phyloP scores from a whole-genome alignment of 2,797 vertebrate genomes.

The Notolabrus celidotus region DNA sequence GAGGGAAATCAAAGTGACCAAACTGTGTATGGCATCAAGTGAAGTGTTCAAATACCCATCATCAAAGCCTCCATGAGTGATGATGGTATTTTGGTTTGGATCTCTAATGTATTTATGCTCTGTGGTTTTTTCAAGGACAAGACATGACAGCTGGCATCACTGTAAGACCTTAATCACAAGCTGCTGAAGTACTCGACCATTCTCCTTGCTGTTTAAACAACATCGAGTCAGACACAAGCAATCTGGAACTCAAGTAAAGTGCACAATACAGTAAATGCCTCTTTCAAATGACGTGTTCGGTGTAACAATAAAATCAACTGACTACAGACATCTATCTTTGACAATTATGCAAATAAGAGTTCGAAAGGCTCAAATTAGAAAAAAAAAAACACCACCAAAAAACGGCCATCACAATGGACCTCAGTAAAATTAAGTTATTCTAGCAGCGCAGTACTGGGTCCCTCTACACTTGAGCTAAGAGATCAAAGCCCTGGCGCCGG shows the following conservation, averaged over 20 bases:
- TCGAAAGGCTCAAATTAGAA: conserved; percentile 4
- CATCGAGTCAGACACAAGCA: conserved; percentile 16
- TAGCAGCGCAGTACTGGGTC: conserved; percentile 40
- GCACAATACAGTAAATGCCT: background rate
- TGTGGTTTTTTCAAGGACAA: conserved; percentile 56
- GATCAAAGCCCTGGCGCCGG: conserved; percentile 73
- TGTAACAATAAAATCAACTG: background rate
- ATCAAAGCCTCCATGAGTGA: conserved; percentile 31
- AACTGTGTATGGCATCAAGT: conserved; percentile 17
- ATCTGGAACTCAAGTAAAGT: conserved; percentile 4
- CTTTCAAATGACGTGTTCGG: background rate
- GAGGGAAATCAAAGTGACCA: conserved; percentile 23
- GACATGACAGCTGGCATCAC: conserved; percentile 53
- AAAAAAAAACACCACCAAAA: background rate
- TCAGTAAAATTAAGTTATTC: conserved; percentile 34
- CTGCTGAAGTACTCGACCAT: conserved; percentile 31
- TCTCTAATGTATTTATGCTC: conserved; percentile 43
- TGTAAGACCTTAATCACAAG: conserved; percentile 54
- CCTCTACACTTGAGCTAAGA: conserved; percentile 44
- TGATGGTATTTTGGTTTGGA: conserved; percentile 31
- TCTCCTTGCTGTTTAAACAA: conserved; percentile 38
- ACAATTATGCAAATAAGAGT: conserved; percentile 22
- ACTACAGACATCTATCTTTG: conserved; percentile 18
- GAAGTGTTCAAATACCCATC: conserved; percentile 15
- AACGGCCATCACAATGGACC: conserved; percentile 23